Base-by-base conservation (phyloP, 2,888 invertebrate species). In the Trichopoda pennipes region DNA sequence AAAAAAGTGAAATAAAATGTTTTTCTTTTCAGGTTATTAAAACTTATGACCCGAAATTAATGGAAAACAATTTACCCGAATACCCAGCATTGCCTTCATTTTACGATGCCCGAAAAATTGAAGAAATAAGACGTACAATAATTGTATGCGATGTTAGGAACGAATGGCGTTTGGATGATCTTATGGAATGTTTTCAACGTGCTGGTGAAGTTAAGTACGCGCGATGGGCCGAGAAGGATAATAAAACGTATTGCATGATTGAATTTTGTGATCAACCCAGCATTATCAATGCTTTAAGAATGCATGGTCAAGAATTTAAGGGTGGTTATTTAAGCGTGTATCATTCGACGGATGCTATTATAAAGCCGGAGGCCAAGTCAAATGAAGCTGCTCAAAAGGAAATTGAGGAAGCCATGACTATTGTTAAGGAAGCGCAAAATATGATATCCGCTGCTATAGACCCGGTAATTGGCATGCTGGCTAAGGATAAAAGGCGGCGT, bases 361-460 rank as follows among this genome's bases (percentile, higher is more conserved):
- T 95, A 1, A 97, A 97, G 88, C 98, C 98, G 0, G 97, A 97
- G 90, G 96, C 97, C 0, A 98, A 98, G 90, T 98, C 97, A 85
- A 98, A 98, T 89, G 98, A 98, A 90, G 98, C 97, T 1, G 98
- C 98, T 0, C 97, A 98, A 88, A 94, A 96, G 56, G 98, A 98
- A 92, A 98, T 99, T 74, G 98, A 98, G 90, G 98, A 98, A 90
- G 98, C 98, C 0, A 98, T 99, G 98, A 96, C 97, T 58, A 93
- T 98, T 83, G 98, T 98, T 0, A 98, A 98, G 89, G 98, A 99
- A 91, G 98, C 98, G 0, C 98, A 98, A 91, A 97, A 96, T 89
- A 93, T 98, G 87, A 97, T 99, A 84, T 96, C 97, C 0, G 98
- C 98, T 10, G 97, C 97, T 16, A 97, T 98, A 84, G 98, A 97